Percentiles rank a stretch among this genome's conserved stretches.
These are phyloP conservation scores for Leptura quadrifasciata DNA, from an alignment of 2,888 invertebrate genomes.

Conservation along the genomic window DNA sequence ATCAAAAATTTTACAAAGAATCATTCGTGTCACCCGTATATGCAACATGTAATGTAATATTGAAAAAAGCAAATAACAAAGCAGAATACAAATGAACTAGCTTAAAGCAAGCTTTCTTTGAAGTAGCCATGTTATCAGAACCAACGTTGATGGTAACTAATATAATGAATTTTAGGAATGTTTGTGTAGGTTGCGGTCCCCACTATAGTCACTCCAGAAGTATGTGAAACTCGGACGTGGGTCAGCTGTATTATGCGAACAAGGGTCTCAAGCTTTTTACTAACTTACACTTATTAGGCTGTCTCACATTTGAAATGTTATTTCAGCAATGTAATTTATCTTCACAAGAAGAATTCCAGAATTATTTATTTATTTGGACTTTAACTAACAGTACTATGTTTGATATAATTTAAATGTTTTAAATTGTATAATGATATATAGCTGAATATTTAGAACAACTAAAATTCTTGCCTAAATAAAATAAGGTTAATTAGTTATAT, in stretches of 20 bases:
- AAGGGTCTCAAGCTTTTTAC: constrained; percentile 54
- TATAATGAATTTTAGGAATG: constrained; percentile 53
- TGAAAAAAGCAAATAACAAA: no score
- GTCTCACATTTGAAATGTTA: constrained; percentile 46
- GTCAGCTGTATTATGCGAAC: constrained; percentile 52
- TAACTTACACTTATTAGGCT: constrained; percentile 54
- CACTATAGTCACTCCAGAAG: constrained; percentile 46
- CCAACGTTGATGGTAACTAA: constrained; percentile 21
- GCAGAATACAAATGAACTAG: neutral
- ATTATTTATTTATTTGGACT: neutral
- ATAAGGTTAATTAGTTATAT: no score
- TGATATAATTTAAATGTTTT: neutral
- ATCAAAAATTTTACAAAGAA: no score
- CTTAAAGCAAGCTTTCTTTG: constrained; percentile 28
- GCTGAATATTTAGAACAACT: no score
- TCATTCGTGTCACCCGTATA: no score
- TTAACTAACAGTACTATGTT: neutral
- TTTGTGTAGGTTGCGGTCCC: constrained; percentile 53
- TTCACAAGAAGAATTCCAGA: constrained; percentile 4
- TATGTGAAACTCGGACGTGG: constrained; percentile 59
- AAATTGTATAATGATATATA: neutral
- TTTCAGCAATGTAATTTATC: constrained; percentile 41
- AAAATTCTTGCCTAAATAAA: no score
- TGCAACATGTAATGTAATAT: no score
- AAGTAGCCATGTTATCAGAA: constrained; percentile 1